Base-by-base conservation (phyloP, 23 tunicate species). In the Trididemnum clinides region DNA sequence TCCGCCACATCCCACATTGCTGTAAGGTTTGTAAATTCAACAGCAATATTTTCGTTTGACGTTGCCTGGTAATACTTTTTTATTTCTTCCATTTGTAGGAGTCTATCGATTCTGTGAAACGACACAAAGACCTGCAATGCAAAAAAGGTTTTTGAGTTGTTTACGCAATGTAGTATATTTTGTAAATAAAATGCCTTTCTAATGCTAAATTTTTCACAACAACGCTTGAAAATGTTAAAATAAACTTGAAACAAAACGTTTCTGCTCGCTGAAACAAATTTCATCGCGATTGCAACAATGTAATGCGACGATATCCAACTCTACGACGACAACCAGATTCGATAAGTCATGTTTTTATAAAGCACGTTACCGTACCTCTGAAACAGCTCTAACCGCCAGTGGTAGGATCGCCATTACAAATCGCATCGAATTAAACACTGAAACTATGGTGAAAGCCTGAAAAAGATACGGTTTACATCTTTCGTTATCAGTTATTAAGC, bases 1-100 rank as follows among this genome's bases (percentile, higher is more conserved):
- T 84, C 93, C 30, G 89, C 82, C 5, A 93, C 90, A 84, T 93
- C 98, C 98, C 98, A 93, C 51, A 88, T 88, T 18, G 83, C 72
- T 50, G 90, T 88, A n/a, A 93, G 23, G 44, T 93, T 72, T 30
- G 57, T 54, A 26, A 88, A 49, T 62, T 88, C 93, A 31, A 93
- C 85, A 5, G 93, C 98, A 34, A 50, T 51, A 29, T 38, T 72
- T 10, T 64, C 28, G 28, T 39, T 39, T 29, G 79, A 22, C 15
- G 98, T 88, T 32, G 28, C 25, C 22, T 27, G 39, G 73, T 86
- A 72, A 54, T 93, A 93, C 51, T 93, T 87, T 51, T 78, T n/a
- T 84, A 93, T 78, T 59, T 93, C 98, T 80, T 93, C 98, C 98
- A 93, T 93, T 18, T 63, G 38, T 21, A 93, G 77, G 0, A 93